phyloP scores from a whole-genome alignment of 64 coral and sea anemone species.

The Porites lutea region DNA sequence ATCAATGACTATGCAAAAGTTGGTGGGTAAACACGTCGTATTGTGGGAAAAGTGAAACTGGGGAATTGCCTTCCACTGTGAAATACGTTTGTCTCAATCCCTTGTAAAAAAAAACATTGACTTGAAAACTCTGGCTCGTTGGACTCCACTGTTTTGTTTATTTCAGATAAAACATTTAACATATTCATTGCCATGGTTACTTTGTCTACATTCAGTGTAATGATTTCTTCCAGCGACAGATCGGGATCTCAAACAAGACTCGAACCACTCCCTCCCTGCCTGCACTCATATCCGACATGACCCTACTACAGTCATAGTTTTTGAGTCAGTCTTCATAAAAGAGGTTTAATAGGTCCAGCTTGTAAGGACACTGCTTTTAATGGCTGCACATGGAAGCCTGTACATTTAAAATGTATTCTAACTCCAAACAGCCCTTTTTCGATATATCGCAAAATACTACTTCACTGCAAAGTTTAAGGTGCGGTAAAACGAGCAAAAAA shows the following conservation, averaged over 20 bases:
- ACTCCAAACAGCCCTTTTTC: background rate
- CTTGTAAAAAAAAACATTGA: too few relatives aligned
- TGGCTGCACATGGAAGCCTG: background rate
- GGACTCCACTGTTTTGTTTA: background rate
- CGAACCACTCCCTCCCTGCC: slow-evolving; percentile 29
- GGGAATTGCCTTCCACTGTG: too few relatives aligned
- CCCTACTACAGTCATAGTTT: slow-evolving; percentile 46
- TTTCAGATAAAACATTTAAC: background rate
- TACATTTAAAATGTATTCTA: background rate
- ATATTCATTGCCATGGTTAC: too few relatives aligned
- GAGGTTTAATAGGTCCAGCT: slow-evolving; percentile 14
- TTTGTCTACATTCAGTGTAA: too few relatives aligned
- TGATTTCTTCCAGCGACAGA: background rate
- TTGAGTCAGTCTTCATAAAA: slow-evolving; percentile 67
- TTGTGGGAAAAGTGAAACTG: too few relatives aligned
- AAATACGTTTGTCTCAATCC: too few relatives aligned
- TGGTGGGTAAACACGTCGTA: too few relatives aligned
- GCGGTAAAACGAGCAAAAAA: too few relatives aligned
- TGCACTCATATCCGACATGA: slow-evolving; percentile 67
- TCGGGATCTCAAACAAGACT: background rate
- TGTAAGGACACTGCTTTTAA: background rate
- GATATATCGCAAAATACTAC: background rate
- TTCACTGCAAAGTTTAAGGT: background rate
- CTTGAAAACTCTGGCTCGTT: too few relatives aligned
- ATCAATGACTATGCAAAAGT: too few relatives aligned